Conservation (phyloP, 2,113 vertebrate genomes). For the Enhydra lutris region DNA sequence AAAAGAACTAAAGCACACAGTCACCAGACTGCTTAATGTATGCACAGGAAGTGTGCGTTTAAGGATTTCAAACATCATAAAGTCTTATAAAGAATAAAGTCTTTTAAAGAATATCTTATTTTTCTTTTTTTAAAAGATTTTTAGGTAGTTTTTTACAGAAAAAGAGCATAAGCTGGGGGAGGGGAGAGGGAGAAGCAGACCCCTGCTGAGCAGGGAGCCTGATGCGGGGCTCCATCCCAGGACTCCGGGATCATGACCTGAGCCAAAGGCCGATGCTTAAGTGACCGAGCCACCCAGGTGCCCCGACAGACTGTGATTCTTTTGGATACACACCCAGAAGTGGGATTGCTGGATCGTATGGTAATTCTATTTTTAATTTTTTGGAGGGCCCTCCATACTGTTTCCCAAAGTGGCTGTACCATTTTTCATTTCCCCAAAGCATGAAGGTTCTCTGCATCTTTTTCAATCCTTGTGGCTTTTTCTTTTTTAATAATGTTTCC, state of each 20-base stretch:
- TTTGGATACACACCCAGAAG: background rate
- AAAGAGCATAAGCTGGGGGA: too few relatives aligned
- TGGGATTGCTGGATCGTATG: rapidly evolving
- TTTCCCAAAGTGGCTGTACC: rapidly evolving
- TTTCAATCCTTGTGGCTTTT: too few relatives aligned
- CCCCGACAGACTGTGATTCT: background rate
- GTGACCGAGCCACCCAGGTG: too few relatives aligned
- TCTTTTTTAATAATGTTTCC: background rate
- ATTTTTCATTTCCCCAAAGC: background rate
- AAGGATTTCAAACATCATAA: background rate
- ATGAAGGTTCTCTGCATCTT: background rate
- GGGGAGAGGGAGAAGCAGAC: too few relatives aligned
- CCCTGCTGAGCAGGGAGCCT: too few relatives aligned
- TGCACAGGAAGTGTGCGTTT: rapidly evolving
- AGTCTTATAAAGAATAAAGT: background rate
- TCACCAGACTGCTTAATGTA: background rate
- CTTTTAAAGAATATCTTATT: background rate
- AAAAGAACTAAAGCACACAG: background rate
- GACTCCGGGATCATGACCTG: too few relatives aligned
- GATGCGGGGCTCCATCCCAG: rapidly evolving
- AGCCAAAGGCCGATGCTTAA: too few relatives aligned
- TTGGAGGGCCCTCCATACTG: background rate
- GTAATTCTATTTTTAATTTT: background rate
- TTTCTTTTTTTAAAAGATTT: too few relatives aligned
- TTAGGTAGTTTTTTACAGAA: too few relatives aligned